Percentiles rank a stretch among this genome's conserved stretches.
Evolutionary conservation across 1,140 invertebrate genomes (phyloP).

Genomic region (Drosophila funebris): DNA sequence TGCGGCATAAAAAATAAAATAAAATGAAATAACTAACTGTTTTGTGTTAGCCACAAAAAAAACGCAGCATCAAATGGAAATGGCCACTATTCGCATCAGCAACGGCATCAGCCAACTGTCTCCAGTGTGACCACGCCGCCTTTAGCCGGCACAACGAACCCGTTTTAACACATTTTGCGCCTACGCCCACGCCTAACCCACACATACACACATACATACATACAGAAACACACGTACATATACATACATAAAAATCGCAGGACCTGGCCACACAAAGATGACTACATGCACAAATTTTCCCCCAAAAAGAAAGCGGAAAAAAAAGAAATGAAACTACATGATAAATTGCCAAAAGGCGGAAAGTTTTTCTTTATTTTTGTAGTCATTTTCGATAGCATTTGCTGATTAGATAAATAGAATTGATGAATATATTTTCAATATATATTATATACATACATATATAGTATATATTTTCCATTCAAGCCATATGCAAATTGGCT

Average conservation of each 20-base stretch:
- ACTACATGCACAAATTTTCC: constrained; percentile 27
- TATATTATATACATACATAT: constrained; percentile 16
- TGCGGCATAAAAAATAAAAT: constrained; percentile 26
- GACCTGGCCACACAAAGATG: constrained; percentile 34
- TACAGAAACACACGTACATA: background rate
- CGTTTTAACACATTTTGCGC: constrained; percentile 59
- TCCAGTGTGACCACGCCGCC: constrained; percentile 21
- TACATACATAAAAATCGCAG: constrained; percentile 28
- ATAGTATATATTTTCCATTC: constrained; percentile 38
- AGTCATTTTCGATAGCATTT: constrained; percentile 41
- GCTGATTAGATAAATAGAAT: constrained; percentile 59
- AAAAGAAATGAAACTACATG: constrained; percentile 5
- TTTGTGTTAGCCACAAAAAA: constrained; percentile 14
- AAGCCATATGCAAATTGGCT: constrained; percentile 75
- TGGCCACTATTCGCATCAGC: background rate
- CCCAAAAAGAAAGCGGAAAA: background rate
- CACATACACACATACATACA: constrained; percentile 33
- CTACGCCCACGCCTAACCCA: constrained; percentile 66
- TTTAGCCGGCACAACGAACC: constrained; percentile 36
- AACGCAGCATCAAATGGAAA: constrained; percentile 30
- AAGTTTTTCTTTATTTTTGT: constrained; percentile 17
- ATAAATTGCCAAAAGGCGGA: constrained; percentile 36
- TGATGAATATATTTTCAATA: constrained; percentile 55
- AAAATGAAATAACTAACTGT: constrained; percentile 5
- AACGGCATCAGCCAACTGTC: background rate